These are phyloP conservation scores for Lasioglossum lativentre DNA, from an alignment of 2,888 invertebrate genomes.

Conservation along the genomic window DNA sequence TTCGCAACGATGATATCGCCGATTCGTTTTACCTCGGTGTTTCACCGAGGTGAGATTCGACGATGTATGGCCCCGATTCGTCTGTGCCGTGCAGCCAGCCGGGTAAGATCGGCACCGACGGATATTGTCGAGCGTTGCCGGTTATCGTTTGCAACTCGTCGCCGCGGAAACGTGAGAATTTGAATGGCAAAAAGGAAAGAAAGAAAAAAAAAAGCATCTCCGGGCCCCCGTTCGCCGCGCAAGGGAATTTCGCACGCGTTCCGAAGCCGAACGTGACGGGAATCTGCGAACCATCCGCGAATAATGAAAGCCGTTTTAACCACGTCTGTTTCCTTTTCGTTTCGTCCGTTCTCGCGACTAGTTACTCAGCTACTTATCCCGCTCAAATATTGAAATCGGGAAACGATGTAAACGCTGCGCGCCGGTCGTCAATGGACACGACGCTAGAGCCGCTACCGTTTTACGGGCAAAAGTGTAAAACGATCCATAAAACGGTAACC, in stretches of 20 bases:
- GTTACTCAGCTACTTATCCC: slow-evolving; percentile 32
- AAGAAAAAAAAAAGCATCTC: not conserved
- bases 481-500: not conserved
- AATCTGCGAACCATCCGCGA: not conserved
- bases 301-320: slow-evolving; percentile 47
- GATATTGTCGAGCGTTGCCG: slow-evolving; percentile 10
- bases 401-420: not conserved
- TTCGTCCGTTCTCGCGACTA: slow-evolving; percentile 10
- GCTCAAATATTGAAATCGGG: slow-evolving; percentile 43
- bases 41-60: slow-evolving; percentile 26
- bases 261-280: slow-evolving; percentile 29
- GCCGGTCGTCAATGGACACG: slow-evolving; percentile 7
- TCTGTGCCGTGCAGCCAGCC: slow-evolving; percentile 22
- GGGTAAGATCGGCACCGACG: slow-evolving; percentile 11
- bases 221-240: not conserved
- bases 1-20: slow-evolving; percentile 43
- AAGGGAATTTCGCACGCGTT: slow-evolving; percentile 8
- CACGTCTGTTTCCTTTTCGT: slow-evolving; percentile 32
- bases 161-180: not conserved
- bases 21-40: slow-evolving; percentile 54
- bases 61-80: slow-evolving; percentile 49
- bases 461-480: not conserved
- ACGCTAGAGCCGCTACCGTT: not conserved
- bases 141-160: slow-evolving; percentile 22
- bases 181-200: not conserved